phyloP scores from a whole-genome alignment of 2,888 invertebrate species.

The Athalia circularis region DNA sequence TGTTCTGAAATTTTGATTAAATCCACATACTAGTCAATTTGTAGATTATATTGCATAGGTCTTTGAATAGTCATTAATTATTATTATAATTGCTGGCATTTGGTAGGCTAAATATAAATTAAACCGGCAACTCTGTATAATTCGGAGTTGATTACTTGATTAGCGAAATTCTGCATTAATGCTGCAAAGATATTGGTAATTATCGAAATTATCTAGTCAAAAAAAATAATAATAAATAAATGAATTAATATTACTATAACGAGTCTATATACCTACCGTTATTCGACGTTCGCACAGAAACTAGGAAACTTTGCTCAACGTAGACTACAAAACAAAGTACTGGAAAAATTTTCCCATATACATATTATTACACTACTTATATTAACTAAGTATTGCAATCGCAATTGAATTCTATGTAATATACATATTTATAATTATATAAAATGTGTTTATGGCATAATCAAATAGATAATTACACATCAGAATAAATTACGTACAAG shows the following conservation, averaged over 20 bases:
- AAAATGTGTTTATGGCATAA: constrained; percentile 64
- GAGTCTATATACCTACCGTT: background rate
- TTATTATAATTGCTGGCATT: constrained; percentile 10
- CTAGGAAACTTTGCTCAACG: constrained; percentile 64
- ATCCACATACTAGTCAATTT: constrained; percentile 42
- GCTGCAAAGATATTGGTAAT: background rate
- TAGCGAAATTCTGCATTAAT: background rate
- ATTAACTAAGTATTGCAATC: constrained; percentile 7
- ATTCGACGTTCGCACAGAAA: constrained; percentile 20
- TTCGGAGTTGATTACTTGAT: background rate
- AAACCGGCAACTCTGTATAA: background rate
- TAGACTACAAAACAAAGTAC: constrained; percentile 61
- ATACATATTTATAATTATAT: constrained; percentile 53
- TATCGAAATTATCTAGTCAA: background rate
- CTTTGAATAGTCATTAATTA: constrained; percentile 16
- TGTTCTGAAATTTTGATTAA: constrained; percentile 18
- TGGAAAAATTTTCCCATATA: constrained; percentile 49
- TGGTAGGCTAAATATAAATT: background rate
- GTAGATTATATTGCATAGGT: constrained; percentile 33
- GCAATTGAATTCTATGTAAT: constrained; percentile 16
- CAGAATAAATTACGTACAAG: constrained; percentile 11
- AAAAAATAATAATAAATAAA: constrained; percentile 1
- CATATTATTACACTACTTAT: constrained; percentile 8
- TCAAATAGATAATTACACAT: constrained; percentile 56
- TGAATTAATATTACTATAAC: background rate